These are phyloP conservation scores for Hydrozoanthus gracilis DNA, from an alignment of 92 coral and sea anemone genomes.

Conservation along the genomic window DNA sequence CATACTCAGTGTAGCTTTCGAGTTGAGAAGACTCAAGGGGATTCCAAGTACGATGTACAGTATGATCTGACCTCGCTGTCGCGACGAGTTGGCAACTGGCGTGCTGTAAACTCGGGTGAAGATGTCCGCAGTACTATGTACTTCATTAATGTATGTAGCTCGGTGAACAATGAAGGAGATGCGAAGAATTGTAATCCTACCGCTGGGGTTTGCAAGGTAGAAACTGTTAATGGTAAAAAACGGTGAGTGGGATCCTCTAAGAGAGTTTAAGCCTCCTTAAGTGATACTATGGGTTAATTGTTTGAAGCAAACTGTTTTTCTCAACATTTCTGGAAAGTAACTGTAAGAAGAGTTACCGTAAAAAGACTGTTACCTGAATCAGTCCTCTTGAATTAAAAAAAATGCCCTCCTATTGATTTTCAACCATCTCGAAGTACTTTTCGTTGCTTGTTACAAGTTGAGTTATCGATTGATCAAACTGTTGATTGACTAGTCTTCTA, in stretches of 20 bases:
- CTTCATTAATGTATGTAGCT: conserved; percentile 88
- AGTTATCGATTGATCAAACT: too few relatives aligned
- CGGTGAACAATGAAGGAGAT: conserved; percentile 56
- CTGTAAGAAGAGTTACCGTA: too few relatives aligned
- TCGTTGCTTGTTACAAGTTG: too few relatives aligned
- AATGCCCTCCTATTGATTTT: too few relatives aligned
- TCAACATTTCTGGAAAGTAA: too few relatives aligned
- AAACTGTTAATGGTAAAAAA: conserved; percentile 45
- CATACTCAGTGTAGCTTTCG: conserved; percentile 87
- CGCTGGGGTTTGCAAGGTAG: conserved; percentile 86
- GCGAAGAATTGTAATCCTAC: conserved; percentile 65
- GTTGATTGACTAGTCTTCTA: too few relatives aligned
- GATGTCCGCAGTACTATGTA: conserved; percentile 37
- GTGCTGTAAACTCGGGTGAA: conserved; percentile 50
- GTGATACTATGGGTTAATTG: too few relatives aligned
- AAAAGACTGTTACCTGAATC: too few relatives aligned
- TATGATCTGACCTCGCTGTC: conserved; percentile 80
- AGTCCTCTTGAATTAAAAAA: too few relatives aligned
- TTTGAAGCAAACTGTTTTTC: too few relatives aligned
- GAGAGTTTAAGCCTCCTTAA: not conserved
- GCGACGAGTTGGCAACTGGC: conserved; percentile 76
- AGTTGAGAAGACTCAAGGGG: conserved; percentile 11
- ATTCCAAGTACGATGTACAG: conserved; percentile 43
- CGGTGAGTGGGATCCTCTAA: not conserved
- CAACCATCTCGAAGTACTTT: too few relatives aligned